Base-by-base conservation (phyloP, 2,888 invertebrate species). In the Apotomis turbidana region DNA sequence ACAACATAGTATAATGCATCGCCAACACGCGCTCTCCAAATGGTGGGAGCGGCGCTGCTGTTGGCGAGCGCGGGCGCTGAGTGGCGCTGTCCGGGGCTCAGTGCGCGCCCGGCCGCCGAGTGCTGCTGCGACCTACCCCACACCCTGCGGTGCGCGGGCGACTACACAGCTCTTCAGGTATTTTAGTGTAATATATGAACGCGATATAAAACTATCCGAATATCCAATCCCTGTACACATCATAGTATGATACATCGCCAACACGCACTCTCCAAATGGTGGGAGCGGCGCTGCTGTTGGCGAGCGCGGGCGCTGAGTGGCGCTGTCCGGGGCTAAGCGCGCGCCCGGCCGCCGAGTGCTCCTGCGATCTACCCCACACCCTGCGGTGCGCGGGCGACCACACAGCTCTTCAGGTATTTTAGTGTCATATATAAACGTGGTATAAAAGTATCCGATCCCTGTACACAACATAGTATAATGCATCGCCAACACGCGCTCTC, bases 121-220 rank as follows among this genome's bases (percentile, higher is more conserved):
- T 97, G 97, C 87, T 96, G 96, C 72, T 97, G 97, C 86, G 97
- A 97, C 86, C 94, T 97, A 84, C 97, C 97, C 0, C 97, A 97
- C 84, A 97, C 97, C 0, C 90, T 97, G 67, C 94, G 97, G 62
- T 97, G 97, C 85, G 96, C 96, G 49, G 97, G 97, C 3, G 97
- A 96, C 83, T 94, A 95, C 74, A 95, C 95, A 67, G 95, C 96
- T 0, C 81, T 96, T 74, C 93, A 95, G 94, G 95, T 96, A 83
- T 13, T 41, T 5, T 12, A 38, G 57, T 58, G 57, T 1, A 0
- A 15, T 15, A 15, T 15, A 15, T 15, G 15, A 15, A 15, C 15
- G 15, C 1, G 15, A 15, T 15, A 15, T 15, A 15, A 15, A 15
- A 15, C 0, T 15, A 15, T 15, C 15, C 15, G 15, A n/a, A n/a